These are phyloP conservation scores for Aricia agestis DNA, from an alignment of 1,140 invertebrate genomes.

Conservation along the genomic window DNA sequence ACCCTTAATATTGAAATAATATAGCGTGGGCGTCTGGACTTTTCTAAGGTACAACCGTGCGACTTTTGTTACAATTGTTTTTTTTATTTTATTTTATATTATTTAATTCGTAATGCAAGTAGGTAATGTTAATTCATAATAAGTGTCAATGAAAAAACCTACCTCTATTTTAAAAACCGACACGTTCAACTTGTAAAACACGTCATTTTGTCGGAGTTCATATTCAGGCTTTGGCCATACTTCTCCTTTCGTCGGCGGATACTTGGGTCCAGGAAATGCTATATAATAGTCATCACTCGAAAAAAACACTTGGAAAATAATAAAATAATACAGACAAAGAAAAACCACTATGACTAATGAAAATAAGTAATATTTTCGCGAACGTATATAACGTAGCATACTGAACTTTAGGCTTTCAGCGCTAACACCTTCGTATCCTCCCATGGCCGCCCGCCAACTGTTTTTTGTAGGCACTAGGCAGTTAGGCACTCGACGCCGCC, in stretches of 20 bases:
- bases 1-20: too few relatives aligned
- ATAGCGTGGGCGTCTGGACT: too few relatives aligned
- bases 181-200: slow-evolving; percentile 42
- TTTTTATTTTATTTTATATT: too few relatives aligned
- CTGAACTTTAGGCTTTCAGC: neutral
- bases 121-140: too few relatives aligned
- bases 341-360: neutral
- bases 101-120: too few relatives aligned
- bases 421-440: neutral
- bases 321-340: neutral
- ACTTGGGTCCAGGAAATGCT: slow-evolving; percentile 34
- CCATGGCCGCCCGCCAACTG: neutral
- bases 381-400: neutral
- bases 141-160: neutral
- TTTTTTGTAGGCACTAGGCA: too few relatives aligned
- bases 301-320: neutral
- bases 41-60: too few relatives aligned
- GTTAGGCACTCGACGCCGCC: too few relatives aligned
- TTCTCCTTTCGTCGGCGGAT: slow-evolving; percentile 61
- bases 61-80: too few relatives aligned
- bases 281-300: neutral
- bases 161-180: neutral
- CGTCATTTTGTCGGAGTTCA: slow-evolving; percentile 35
- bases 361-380: neutral
- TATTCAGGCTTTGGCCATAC: slow-evolving; percentile 71